phyloP scores from a whole-genome alignment of 2,888 invertebrate genomes.

The Drosophila acutilabella region DNA sequence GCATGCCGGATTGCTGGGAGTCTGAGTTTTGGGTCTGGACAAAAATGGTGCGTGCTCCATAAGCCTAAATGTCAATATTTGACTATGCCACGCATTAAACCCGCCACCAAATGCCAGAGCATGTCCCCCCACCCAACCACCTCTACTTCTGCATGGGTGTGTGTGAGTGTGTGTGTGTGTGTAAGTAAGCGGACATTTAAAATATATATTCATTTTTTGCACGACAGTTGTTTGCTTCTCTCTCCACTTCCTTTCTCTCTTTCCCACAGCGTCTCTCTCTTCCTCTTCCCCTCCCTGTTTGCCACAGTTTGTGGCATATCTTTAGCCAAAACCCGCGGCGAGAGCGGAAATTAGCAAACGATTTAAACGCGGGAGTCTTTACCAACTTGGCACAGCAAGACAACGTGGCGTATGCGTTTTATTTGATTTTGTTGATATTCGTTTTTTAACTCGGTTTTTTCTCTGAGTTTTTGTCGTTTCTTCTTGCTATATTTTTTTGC shows the following conservation, averaged over 20 bases:
- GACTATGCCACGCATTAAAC: slow-evolving; percentile 69
- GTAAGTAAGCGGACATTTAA: slow-evolving; percentile 54
- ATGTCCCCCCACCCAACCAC: slow-evolving; percentile 47
- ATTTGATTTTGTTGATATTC: slow-evolving; percentile 64
- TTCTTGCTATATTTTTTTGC: not conserved
- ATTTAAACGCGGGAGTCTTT: slow-evolving; percentile 51
- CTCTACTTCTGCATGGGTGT: not conserved
- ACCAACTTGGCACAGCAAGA: slow-evolving; percentile 22
- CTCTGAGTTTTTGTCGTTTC: not conserved
- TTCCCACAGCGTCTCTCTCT: no score
- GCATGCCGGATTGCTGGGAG: slow-evolving; percentile 46
- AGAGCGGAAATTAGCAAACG: slow-evolving; percentile 79
- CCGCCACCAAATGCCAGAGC: slow-evolving; percentile 57
- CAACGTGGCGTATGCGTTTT: slow-evolving; percentile 61
- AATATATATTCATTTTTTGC: slow-evolving; percentile 32
- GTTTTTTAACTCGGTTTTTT: not conserved
- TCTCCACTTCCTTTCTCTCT: no score
- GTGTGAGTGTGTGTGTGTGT: slow-evolving; percentile 6
- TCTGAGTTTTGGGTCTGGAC: slow-evolving; percentile 12
- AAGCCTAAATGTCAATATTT: slow-evolving; percentile 79
- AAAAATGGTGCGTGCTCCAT: slow-evolving; percentile 71
- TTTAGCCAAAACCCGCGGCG: slow-evolving; percentile 54
- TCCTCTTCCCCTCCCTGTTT: slow-evolving; percentile 2
- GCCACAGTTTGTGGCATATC: slow-evolving; percentile 39
- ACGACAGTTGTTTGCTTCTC: no score